Percentiles rank a stretch among this genome's conserved stretches.
These are phyloP conservation scores for Neoarius graeffei DNA, from an alignment of 2,113 vertebrate species.

Conservation along the genomic window DNA sequence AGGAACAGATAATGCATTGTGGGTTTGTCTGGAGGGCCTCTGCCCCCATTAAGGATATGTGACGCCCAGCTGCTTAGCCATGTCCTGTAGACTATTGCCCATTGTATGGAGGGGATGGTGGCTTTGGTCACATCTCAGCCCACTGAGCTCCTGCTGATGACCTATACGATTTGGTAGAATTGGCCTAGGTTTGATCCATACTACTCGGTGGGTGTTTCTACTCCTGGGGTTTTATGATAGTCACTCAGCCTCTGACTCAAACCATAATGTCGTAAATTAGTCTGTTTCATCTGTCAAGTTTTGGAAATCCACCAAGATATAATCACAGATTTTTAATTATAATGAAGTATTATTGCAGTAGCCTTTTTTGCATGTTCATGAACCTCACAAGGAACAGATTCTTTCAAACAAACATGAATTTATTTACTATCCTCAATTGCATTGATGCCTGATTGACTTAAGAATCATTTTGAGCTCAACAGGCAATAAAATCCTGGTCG, in stretches of 20 bases:
- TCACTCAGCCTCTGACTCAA: conserved; percentile 64
- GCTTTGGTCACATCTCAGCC: conserved; percentile 75
- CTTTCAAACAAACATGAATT: not conserved
- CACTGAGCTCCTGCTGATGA: conserved; percentile 70
- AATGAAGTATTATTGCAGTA: not conserved
- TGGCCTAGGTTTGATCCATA: conserved; percentile 65
- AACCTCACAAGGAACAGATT: not conserved
- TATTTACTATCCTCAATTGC: not conserved
- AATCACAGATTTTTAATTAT: not conserved
- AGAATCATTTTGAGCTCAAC: not conserved
- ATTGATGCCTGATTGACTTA: not conserved
- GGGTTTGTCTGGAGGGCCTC: conserved; percentile 69
- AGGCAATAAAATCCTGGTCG: not conserved
- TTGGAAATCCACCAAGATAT: not conserved
- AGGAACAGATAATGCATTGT: conserved; percentile 77
- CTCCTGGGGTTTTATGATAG: conserved; percentile 65
- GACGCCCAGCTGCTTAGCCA: conserved; percentile 78
- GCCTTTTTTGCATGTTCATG: not conserved
- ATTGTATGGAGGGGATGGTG: conserved; percentile 71
- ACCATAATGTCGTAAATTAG: conserved; percentile 68
- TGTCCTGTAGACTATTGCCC: conserved; percentile 73
- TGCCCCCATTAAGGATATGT: conserved; percentile 71
- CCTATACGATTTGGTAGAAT: conserved; percentile 67
- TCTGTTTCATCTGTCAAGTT: conserved; percentile 53
- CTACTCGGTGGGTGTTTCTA: conserved; percentile 64